A percentile compares a stretch with the other conserved stretches of the same genome.
These are phyloP conservation scores for Oppia nitens DNA, from an alignment of 1,140 invertebrate genomes.

Conservation along the genomic window DNA sequence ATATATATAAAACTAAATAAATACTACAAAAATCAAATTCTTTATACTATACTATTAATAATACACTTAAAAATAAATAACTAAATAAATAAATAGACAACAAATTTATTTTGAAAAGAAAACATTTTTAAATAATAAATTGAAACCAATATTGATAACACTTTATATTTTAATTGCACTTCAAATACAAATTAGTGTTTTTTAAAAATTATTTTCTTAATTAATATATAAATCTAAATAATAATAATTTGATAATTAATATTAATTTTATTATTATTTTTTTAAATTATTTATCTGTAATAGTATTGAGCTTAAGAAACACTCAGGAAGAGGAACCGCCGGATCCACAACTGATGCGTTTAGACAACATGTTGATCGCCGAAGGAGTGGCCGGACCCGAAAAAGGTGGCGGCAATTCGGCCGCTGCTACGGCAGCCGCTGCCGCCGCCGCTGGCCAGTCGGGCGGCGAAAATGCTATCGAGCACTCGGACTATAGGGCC, in stretches of 20 bases:
- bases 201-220: too few relatives aligned
- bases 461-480: slow-evolving; percentile 78
- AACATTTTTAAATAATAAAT: too few relatives aligned
- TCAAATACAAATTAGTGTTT: too few relatives aligned
- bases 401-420: slow-evolving; percentile 79
- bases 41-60: too few relatives aligned
- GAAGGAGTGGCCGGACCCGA: slow-evolving; percentile 97
- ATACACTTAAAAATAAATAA: too few relatives aligned
- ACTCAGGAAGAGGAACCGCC: slow-evolving; percentile 96
- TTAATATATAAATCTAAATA: too few relatives aligned
- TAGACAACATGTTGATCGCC: slow-evolving; percentile 99
- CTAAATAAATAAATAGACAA: too few relatives aligned
- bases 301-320: slow-evolving; percentile 83
- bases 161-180: too few relatives aligned
- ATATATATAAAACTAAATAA: too few relatives aligned
- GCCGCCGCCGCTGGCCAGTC: slow-evolving; percentile 52
- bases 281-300: slow-evolving; percentile 17
- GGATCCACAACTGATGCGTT: slow-evolving; percentile 92
- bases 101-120: too few relatives aligned
- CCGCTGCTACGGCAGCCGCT: slow-evolving; percentile 72
- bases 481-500: slow-evolving; percentile 96
- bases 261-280: neutral
- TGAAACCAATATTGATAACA: too few relatives aligned
- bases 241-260: neutral
- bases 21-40: too few relatives aligned